Conservation (phyloP, 2,888 invertebrate species). For the Epsilonema sp. region DNA sequence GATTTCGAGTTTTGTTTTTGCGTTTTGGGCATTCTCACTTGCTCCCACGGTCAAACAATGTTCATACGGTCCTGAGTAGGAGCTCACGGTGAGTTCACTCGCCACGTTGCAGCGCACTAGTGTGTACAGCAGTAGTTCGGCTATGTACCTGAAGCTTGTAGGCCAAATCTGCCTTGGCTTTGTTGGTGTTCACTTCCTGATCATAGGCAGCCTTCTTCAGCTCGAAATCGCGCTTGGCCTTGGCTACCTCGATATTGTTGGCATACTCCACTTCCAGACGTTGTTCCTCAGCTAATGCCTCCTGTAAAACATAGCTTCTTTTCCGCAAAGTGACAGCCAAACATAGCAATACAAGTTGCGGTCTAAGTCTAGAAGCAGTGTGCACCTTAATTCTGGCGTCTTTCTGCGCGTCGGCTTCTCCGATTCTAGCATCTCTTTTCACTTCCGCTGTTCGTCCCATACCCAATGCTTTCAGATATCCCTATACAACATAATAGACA, state of each 20-base stretch:
- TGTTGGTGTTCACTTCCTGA: slow-evolving; percentile 82
- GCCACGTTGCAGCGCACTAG: too few species aligned
- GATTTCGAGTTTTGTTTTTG: too few species aligned
- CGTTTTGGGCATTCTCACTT: too few species aligned
- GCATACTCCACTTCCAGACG: slow-evolving; percentile 77
- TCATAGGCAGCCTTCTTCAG: slow-evolving; percentile 90
- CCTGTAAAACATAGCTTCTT: slow-evolving; percentile 36
- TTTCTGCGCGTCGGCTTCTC: slow-evolving; percentile 73
- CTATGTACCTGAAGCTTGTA: slow-evolving; percentile 30
- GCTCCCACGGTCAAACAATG: not conserved
- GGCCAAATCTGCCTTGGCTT: slow-evolving; percentile 35
- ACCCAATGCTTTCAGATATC: slow-evolving; percentile 76
- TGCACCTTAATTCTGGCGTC: slow-evolving; percentile 42
- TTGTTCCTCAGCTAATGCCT: slow-evolving; percentile 87
- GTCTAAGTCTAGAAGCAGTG: not conserved
- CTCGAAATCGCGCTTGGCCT: slow-evolving; percentile 86
- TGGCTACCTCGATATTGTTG: slow-evolving; percentile 91
- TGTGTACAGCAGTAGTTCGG: not conserved
- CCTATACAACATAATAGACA: slow-evolving; percentile 38
- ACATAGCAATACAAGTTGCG: not conserved
- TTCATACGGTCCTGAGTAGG: too few species aligned
- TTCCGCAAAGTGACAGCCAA: too few species aligned
- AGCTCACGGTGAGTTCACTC: too few species aligned
- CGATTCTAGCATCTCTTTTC: slow-evolving; percentile 82
- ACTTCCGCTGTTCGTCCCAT: slow-evolving; percentile 87